Evolutionary conservation across 2,797 vertebrate species (phyloP).

Genomic region (Monodelphis domestica): DNA sequence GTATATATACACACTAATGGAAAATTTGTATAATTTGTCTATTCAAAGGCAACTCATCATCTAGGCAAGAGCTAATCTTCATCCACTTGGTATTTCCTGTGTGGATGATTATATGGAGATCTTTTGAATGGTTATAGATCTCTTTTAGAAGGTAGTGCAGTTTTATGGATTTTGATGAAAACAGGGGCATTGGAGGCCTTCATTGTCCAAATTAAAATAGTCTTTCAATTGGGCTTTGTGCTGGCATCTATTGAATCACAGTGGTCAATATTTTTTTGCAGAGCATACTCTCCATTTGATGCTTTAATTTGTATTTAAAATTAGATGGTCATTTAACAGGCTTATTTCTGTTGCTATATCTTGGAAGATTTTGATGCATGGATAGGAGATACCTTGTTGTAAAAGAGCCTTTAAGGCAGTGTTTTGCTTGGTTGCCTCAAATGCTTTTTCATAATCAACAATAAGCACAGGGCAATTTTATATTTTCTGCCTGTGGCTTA

Average conservation of each 20-base stretch:
- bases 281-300: neutral
- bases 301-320: neutral
- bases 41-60: neutral
- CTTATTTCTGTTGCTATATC: neutral
- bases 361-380: neutral
- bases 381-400: neutral
- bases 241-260: neutral
- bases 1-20: neutral
- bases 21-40: neutral
- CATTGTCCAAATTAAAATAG: neutral
- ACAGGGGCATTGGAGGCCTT: neutral
- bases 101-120: neutral
- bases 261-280: neutral
- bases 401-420: neutral
- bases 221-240: neutral
- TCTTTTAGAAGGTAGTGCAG: neutral
- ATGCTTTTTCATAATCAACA: neutral
- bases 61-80: neutral
- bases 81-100: neutral
- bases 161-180: neutral
- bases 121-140: neutral
- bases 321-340: neutral
- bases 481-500: neutral
- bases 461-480: neutral
- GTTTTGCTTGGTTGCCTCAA: neutral